A percentile compares a stretch with the other conserved stretches of the same genome.
Evolutionary conservation across 2,113 vertebrate species (phyloP).

Genomic region (Gymnogyps californianus): DNA sequence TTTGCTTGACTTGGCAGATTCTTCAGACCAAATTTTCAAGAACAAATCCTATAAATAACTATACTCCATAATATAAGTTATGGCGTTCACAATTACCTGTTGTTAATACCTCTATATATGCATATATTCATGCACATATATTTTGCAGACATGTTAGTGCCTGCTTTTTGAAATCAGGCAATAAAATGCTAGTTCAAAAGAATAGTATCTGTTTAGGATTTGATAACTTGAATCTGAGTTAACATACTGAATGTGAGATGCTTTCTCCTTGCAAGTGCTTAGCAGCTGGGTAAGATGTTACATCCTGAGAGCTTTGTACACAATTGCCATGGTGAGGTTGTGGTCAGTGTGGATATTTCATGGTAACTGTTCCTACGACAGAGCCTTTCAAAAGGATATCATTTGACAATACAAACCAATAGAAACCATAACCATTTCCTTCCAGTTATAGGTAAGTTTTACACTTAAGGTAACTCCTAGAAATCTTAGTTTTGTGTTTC

Average conservation of each 20-base stretch:
- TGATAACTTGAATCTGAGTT: constrained; percentile 1
- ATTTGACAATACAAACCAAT: constrained; percentile 25
- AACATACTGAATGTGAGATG: background rate
- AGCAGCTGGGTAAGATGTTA: background rate
- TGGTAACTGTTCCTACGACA: constrained; percentile 35
- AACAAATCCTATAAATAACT: background rate
- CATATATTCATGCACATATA: background rate
- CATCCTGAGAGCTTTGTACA: background rate
- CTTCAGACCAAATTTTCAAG: background rate
- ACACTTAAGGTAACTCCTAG: background rate
- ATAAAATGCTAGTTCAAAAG: background rate
- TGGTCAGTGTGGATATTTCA: background rate
- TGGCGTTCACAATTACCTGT: background rate
- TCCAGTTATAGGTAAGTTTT: constrained; percentile 28
- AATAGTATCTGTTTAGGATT: background rate
- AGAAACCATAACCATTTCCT: constrained; percentile 33
- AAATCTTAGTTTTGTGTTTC: constrained; percentile 19
- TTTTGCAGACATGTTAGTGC: background rate
- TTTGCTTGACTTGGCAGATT: background rate
- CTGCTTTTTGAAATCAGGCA: constrained; percentile 1
- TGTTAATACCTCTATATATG: background rate
- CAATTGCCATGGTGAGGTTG: constrained; percentile 32
- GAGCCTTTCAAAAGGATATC: constrained; percentile 47
- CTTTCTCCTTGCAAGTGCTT: background rate
- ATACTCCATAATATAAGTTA: background rate